Percentiles rank a stretch among this genome's conserved stretches.
phyloP scores from a whole-genome alignment of 2,888 invertebrate species.

The Drosophila glabriapex region DNA sequence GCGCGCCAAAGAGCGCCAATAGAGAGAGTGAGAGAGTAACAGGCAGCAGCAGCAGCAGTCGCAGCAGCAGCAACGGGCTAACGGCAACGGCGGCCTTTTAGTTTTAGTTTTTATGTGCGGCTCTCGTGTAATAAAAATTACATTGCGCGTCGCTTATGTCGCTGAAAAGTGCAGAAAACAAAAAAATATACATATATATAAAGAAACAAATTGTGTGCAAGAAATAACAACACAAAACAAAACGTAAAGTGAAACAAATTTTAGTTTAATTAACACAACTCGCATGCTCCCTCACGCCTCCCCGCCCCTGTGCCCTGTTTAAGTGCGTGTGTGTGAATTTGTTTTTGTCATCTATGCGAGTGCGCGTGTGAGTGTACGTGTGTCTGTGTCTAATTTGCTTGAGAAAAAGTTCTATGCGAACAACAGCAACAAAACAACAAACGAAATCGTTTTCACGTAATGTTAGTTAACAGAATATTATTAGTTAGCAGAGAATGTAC shows the following conservation, averaged over 20 bases:
- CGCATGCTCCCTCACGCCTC: conserved; percentile 1
- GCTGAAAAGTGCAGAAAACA: conserved; percentile 56
- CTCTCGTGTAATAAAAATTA: conserved; percentile 81
- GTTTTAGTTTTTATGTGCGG: conserved; percentile 77
- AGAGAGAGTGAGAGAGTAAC: conserved; percentile 34
- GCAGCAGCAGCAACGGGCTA: conserved; percentile 57
- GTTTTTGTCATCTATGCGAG: conserved; percentile 21
- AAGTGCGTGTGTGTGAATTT: conserved; percentile 23
- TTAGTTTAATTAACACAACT: conserved; percentile 47
- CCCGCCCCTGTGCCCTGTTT: conserved; percentile 10
- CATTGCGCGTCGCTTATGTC: conserved; percentile 73
- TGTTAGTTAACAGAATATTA: conserved; percentile 23
- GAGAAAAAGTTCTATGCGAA: conserved; percentile 25
- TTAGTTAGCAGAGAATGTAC: conserved; percentile 1
- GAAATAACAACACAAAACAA: conserved; percentile 40
- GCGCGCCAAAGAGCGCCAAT: conserved; percentile 29
- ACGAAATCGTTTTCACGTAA: conserved; percentile 27
- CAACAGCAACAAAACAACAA: conserved; percentile 29
- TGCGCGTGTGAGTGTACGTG: conserved; percentile 3
- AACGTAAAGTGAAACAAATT: conserved; percentile 37
- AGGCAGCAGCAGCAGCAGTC: conserved; percentile 33
- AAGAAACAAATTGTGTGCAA: conserved; percentile 47
- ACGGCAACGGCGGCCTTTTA: conserved; percentile 75
- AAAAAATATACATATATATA: conserved; percentile 43
- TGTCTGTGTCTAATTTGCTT: conserved; percentile 38